phyloP scores from a whole-genome alignment of 2,888 invertebrate species.

The Chrysotoxum bicinctum region DNA sequence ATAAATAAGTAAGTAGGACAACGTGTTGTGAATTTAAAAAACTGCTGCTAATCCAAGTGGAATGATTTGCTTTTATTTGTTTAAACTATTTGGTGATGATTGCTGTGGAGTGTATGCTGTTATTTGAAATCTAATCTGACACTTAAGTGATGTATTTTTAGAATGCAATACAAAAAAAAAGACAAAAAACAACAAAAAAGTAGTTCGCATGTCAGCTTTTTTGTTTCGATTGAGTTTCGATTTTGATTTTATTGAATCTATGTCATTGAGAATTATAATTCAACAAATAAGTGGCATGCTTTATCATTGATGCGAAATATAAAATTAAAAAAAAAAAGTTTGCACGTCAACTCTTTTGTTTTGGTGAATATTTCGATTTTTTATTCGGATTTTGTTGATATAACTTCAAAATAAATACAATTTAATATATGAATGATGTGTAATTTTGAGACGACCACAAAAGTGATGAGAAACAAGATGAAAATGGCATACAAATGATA shows the following conservation, averaged over 20 bases:
- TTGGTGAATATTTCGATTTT: not conserved
- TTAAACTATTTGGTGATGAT: not conserved
- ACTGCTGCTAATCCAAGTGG: constrained; percentile 21
- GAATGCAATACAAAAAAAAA: not conserved
- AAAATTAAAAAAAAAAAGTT: constrained; percentile 7
- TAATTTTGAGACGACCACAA: not conserved
- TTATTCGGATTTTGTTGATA: not conserved
- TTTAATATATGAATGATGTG: not conserved
- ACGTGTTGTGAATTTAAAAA: constrained; percentile 45
- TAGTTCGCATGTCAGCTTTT: constrained; percentile 34
- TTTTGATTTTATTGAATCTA: not conserved
- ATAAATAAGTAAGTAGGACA: constrained; percentile 67
- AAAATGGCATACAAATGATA: not conserved
- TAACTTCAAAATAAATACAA: not conserved
- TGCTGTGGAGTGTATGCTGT: not conserved
- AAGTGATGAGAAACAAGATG: not conserved
- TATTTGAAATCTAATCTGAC: not conserved
- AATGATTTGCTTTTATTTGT: not conserved
- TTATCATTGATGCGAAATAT: not conserved
- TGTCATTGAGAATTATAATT: constrained; percentile 8
- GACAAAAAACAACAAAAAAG: not conserved
- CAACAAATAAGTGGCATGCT: not conserved
- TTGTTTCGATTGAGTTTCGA: not conserved
- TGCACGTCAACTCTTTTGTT: constrained; percentile 37
- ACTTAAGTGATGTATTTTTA: not conserved